Evolutionary conservation across 2,797 vertebrate species (phyloP).

Genomic region (Cacajao melanocephalus): DNA sequence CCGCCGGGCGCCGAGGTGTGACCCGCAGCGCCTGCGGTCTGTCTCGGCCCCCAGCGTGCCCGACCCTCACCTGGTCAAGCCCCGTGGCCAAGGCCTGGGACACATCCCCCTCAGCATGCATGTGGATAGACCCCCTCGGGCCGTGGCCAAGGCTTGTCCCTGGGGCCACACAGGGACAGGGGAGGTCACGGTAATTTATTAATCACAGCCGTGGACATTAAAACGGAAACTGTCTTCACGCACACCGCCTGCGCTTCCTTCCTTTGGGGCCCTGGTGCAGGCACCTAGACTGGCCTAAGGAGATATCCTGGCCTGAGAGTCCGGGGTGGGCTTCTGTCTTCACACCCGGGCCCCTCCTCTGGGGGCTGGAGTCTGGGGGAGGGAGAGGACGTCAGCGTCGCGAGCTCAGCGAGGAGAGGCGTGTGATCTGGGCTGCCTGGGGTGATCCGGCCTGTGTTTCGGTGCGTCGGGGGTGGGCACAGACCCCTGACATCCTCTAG

Average conservation of each 20-base stretch:
- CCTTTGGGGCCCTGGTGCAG: background rate
- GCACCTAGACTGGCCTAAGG: background rate
- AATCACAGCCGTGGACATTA: constrained; percentile 77
- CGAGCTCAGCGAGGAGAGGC: no score
- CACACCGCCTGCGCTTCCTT: background rate
- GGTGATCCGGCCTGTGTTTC: background rate
- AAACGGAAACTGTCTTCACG: constrained; percentile 62
- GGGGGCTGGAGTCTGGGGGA: background rate
- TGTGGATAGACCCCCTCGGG: background rate
- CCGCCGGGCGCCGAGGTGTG: constrained; percentile 71
- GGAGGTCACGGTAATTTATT: constrained; percentile 76
- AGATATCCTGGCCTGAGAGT: constrained; percentile 6
- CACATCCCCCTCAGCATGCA: constrained; percentile 46
- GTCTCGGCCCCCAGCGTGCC: background rate
- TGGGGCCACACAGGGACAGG: accelerated
- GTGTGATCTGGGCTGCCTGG: background rate
- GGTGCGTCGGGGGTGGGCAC: background rate
- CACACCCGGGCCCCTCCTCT: background rate
- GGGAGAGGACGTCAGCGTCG: background rate
- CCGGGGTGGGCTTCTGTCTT: background rate
- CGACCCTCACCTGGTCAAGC: background rate
- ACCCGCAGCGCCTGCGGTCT: background rate
- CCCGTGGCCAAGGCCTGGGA: background rate
- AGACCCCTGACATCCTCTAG: background rate
- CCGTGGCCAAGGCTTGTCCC: background rate